Percentiles rank a stretch among this genome's conserved stretches.
phyloP scores from a whole-genome alignment of 2,797 vertebrate genomes.

The Astyanax mexicanus region DNA sequence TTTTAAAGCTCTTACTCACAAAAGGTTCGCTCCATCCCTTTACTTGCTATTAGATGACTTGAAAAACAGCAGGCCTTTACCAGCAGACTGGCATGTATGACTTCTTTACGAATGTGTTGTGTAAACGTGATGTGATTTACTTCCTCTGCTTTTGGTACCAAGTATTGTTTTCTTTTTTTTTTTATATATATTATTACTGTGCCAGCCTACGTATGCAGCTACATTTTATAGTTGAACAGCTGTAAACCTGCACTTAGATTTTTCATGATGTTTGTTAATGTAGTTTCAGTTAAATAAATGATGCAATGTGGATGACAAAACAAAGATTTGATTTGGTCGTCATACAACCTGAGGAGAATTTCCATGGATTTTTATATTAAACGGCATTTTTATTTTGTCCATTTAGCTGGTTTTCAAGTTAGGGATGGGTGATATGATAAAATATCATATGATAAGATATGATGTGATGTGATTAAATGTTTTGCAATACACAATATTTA shows the following conservation, averaged over 20 bases:
- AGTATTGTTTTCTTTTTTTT: not conserved
- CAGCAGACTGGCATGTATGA: not conserved
- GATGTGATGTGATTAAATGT: too few species aligned
- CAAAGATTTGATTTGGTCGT: conserved; percentile 9
- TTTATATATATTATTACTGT: conserved; percentile 13
- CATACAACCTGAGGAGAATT: not conserved
- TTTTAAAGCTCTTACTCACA: conserved; percentile 2
- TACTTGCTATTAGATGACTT: not conserved
- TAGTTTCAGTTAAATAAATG: not conserved
- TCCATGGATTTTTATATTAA: not conserved
- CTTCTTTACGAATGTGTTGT: not conserved
- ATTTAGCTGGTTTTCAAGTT: not conserved
- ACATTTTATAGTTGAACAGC: not conserved
- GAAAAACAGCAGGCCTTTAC: conserved; percentile 3
- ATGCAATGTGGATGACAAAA: not conserved
- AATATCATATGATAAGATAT: too few species aligned
- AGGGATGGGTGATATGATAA: too few species aligned
- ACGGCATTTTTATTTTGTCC: not conserved
- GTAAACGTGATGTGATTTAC: not conserved
- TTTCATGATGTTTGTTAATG: not conserved
- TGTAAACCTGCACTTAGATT: conserved; percentile 6
- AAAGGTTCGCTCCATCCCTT: not conserved
- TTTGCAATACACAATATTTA: too few species aligned
- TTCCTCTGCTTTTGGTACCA: not conserved
- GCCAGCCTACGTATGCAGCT: not conserved